Evolutionary conservation across 2,888 invertebrate genomes (phyloP), one percentile per base, ranked within the genome.

Genomic region (Sinotaia quadrata): DNA sequence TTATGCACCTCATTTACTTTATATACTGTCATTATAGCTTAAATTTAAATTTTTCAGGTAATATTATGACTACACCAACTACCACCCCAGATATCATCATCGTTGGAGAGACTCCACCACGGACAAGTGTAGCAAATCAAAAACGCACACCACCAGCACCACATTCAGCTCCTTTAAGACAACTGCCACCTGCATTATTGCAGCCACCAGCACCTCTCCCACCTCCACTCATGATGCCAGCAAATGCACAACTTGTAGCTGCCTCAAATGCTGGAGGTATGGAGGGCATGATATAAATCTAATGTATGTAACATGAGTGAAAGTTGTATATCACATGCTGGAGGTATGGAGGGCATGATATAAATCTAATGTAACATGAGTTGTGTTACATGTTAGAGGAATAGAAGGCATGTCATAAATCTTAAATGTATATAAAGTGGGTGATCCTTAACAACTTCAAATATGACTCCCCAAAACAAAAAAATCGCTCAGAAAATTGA

Each of bases 61-160:
- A 10, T 21, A 36, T 34, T 52, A n/a, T 47, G n/a, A 21, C 62
- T 12, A 7, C 34, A 24, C 21, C 47, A 47, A 24, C 67, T 36
- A 29, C 66, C 15, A 24, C 69, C 15, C 72, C 72, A 18, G 83
- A 84, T 72, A 71, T 82, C 4, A 79, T 84, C 27, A 72, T 84
- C 41, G 76, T 82, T 7, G 78, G 79, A 33, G 81, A 82, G 56
- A 76, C 73, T 12, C 79, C 79, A n/a, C 74, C 83, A 18, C 62
- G 44, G n/a, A 44, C 24, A 47, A 41, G 56, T 8, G 47, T 7
- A n/a, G 24, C 21, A 18, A 47, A 47, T 31, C 36, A 41, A 44
- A 37, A 12, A 2, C 36, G 33, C 36, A 15, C 34, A 33, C 7
- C 54, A 41, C 54, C 54, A 2, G n/a, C 21, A 21, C 59, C 63